These are phyloP conservation scores for Staurois parvus DNA, from an alignment of 2,797 vertebrate species.

Conservation along the genomic window DNA sequence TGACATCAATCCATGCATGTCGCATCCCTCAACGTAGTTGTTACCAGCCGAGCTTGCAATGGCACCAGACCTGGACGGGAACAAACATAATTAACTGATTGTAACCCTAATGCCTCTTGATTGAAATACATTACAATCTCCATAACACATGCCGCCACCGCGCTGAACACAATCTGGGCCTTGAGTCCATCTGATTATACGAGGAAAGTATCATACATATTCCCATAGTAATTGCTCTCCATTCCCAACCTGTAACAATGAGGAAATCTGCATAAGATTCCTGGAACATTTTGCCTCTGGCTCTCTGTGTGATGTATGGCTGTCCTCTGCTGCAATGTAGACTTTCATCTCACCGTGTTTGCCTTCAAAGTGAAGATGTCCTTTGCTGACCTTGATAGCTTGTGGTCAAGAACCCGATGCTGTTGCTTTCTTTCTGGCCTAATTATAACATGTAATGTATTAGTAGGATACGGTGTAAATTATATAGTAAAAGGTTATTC, in stretches of 20 bases:
- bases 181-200: constrained; percentile 27
- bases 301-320: constrained; percentile 37
- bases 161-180: constrained; percentile 10
- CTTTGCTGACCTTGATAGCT: constrained; percentile 48
- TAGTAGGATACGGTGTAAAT: constrained; percentile 23
- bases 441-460: constrained; percentile 30
- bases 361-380: constrained; percentile 42
- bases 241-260: constrained; percentile 44
- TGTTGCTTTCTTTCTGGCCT: constrained; percentile 7
- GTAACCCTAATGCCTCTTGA: constrained; percentile 19
- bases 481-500: constrained; percentile 5
- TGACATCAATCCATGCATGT: constrained; percentile 25
- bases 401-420: constrained; percentile 10
- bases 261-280: constrained; percentile 46
- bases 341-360: constrained; percentile 50
- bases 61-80: constrained; percentile 3
- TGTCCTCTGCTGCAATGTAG: constrained; percentile 31
- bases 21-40: not conserved
- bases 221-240: constrained; percentile 44
- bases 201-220: constrained; percentile 35
- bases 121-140: constrained; percentile 15
- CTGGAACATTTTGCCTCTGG: constrained; percentile 44
- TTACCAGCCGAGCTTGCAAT: not conserved
- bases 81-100: constrained; percentile 19
- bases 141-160: not conserved